Conservation (phyloP, 2,888 invertebrate species). For the Branchellion lobata region DNA sequence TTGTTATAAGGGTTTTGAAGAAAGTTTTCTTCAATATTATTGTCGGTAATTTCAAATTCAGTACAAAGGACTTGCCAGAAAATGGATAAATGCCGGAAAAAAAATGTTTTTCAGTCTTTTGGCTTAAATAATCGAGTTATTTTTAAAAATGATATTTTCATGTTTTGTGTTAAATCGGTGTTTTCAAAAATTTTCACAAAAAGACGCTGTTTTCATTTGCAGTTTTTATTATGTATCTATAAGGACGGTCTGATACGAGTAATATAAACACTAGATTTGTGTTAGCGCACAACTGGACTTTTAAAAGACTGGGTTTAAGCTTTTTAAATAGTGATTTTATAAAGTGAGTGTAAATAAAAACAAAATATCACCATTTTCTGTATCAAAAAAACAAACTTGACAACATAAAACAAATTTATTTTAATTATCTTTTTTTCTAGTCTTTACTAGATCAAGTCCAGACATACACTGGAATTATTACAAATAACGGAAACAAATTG, state of each 20-base stretch:
- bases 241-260: constrained; percentile 15
- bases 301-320: too few species aligned
- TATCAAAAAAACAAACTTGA: too few species aligned
- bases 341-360: too few species aligned
- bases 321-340: too few species aligned
- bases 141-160: neutral
- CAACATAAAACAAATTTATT: too few species aligned
- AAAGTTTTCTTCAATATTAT: too few species aligned
- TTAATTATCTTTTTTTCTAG: too few species aligned
- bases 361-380: too few species aligned
- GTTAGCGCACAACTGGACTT: neutral
- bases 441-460: too few species aligned
- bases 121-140: neutral
- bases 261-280: neutral
- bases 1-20: too few species aligned
- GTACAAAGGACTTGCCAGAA: neutral
- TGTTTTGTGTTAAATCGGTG: neutral
- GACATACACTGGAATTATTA: too few species aligned
- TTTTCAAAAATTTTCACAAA: neutral
- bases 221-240: constrained; percentile 13
- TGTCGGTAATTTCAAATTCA: neutral
- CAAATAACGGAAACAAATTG: too few species aligned
- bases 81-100: neutral
- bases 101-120: neutral
- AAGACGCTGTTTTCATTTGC: neutral